Evolutionary conservation across 2,797 vertebrate genomes (phyloP).

Genomic region (Semaprochilodus insignis): DNA sequence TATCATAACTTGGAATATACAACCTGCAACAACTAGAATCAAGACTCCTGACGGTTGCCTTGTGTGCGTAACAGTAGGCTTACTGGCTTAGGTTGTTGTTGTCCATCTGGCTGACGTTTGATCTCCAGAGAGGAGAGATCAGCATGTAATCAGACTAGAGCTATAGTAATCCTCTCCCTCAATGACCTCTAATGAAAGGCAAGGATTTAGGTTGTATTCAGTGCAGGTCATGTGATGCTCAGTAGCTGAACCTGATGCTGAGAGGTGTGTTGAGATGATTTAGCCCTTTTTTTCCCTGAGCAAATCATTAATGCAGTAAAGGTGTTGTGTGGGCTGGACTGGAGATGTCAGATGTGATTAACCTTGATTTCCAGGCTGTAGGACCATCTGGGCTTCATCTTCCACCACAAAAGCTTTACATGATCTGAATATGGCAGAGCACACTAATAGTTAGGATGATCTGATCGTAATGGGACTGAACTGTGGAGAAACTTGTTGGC

Average conservation of each 20-base stretch:
- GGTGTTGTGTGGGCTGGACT: neutral
- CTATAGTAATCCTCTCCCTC: constrained; percentile 35
- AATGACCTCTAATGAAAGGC: constrained; percentile 16
- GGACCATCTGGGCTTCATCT: neutral
- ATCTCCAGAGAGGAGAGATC: constrained; percentile 38
- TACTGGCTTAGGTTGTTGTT: constrained; percentile 13
- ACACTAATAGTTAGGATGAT: too few species aligned
- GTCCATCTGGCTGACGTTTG: constrained; percentile 38
- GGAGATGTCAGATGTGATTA: neutral
- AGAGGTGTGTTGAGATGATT: neutral
- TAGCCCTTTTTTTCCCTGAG: neutral
- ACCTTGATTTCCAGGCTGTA: neutral
- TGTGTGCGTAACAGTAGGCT: constrained; percentile 1
- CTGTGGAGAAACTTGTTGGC: too few species aligned
- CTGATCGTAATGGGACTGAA: too few species aligned
- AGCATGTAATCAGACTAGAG: constrained; percentile 49
- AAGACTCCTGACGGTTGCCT: constrained; percentile 27
- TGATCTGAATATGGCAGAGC: neutral
- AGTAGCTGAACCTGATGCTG: neutral
- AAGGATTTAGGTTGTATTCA: constrained; percentile 24
- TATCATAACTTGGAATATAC: neutral
- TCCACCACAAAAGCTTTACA: neutral
- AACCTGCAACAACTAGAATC: neutral
- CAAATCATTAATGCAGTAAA: neutral
- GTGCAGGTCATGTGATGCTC: constrained; percentile 21